A percentile compares a stretch with the other conserved stretches of the same genome.
phyloP scores from a whole-genome alignment of 1,140 invertebrate species.

The Callitettix versicolor region DNA sequence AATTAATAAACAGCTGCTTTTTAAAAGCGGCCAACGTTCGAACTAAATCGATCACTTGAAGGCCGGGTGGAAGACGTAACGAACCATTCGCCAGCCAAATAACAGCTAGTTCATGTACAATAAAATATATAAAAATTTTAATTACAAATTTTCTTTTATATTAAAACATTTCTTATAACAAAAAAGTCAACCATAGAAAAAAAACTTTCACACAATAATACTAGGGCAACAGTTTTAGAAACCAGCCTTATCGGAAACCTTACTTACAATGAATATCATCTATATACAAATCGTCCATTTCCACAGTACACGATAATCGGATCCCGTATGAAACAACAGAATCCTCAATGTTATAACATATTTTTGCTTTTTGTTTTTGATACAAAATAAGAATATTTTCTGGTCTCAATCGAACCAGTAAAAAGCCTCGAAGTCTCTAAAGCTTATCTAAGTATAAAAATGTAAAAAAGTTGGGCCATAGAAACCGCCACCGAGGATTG shows the following conservation, averaged over 20 bases:
- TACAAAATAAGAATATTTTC: slow-evolving; percentile 13
- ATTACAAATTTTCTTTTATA: slow-evolving; percentile 4
- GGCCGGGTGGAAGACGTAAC: neutral
- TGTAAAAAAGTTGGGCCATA: neutral
- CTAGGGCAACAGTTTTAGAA: slow-evolving; percentile 6
- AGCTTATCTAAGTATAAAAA: neutral
- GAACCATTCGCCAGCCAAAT: neutral
- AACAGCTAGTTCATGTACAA: slow-evolving; percentile 9
- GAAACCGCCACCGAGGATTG: neutral
- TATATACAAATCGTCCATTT: neutral
- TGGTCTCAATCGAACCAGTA: neutral
- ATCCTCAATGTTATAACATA: neutral
- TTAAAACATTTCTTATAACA: slow-evolving; percentile 9
- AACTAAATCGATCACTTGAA: neutral
- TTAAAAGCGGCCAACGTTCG: slow-evolving; percentile 12
- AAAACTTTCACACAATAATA: slow-evolving; percentile 11
- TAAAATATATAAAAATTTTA: slow-evolving; percentile 18
- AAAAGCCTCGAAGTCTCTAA: neutral
- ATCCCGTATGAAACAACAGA: slow-evolving; percentile 3
- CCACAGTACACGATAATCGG: slow-evolving; percentile 5
- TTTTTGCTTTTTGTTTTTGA: slow-evolving; percentile 11
- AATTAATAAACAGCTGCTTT: slow-evolving; percentile 17
- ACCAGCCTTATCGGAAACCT: neutral
- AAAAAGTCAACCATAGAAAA: slow-evolving; percentile 8
- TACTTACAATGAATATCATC: neutral